A percentile compares a stretch with the other conserved stretches of the same genome.
phyloP scores from a whole-genome alignment of 2,888 invertebrate species.

The Encarsia formosa region DNA sequence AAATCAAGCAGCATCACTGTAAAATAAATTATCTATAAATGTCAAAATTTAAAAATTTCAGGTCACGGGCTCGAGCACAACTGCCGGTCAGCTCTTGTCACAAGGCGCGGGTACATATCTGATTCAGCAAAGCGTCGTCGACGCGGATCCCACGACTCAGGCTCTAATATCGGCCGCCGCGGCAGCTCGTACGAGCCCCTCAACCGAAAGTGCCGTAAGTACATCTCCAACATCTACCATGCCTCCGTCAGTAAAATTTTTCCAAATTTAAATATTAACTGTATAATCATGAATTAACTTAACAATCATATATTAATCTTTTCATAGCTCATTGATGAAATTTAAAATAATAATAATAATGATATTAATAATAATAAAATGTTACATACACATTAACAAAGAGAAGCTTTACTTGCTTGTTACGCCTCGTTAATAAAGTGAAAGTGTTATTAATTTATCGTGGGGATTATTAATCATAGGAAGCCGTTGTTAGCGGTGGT shows the following conservation, averaged over 20 bases:
- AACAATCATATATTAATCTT: slow-evolving; percentile 4
- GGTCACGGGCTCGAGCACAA: slow-evolving; percentile 48
- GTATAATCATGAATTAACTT: no score
- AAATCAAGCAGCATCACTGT: no score
- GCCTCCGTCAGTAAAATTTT: no score
- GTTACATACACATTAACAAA: background rate
- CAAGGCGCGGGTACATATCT: slow-evolving; percentile 59
- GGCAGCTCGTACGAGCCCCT: slow-evolving; percentile 63
- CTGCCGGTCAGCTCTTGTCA: slow-evolving; percentile 49
- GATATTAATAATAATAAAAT: background rate
- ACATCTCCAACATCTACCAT: no score
- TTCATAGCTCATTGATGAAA: background rate
- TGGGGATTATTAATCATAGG: slow-evolving; percentile 36
- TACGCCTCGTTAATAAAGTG: background rate
- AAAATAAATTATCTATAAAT: no score
- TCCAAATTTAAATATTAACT: no score
- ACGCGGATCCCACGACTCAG: slow-evolving; percentile 58
- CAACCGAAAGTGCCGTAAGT: slow-evolving; percentile 66
- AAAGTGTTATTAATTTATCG: background rate
- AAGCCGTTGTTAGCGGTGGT: slow-evolving; percentile 52
- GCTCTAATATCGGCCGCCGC: slow-evolving; percentile 56
- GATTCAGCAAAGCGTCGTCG: slow-evolving; percentile 64
- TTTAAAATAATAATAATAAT: background rate
- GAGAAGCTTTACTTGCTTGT: slow-evolving; percentile 14
- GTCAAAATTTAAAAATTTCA: slow-evolving; percentile 29